Base-by-base conservation (phyloP, 2,797 vertebrate genomes). In the Acanthurus tractus region DNA sequence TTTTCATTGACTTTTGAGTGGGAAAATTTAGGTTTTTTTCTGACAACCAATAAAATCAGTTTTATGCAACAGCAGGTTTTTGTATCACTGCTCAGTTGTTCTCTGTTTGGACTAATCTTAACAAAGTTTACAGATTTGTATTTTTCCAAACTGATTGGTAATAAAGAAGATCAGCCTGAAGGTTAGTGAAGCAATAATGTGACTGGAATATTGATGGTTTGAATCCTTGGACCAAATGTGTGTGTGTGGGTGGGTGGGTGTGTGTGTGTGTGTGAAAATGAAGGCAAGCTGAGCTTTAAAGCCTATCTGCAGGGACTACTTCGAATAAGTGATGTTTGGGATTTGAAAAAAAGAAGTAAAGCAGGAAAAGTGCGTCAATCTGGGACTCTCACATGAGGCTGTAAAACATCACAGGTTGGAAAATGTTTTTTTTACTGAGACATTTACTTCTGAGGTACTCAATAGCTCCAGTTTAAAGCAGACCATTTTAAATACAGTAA, bases 261-360 rank as follows among this genome's bases (percentile, higher is more conserved):
- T 48, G 29, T 49, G 62, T 22, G 29, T 48, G 45, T 49, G 62
- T 36, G 29, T 57, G 50, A 11, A 38, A 66, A 18, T 64, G 20
- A 58, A 23, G 45, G 38, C 56, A 58, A 42, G 61, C 13, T 63
- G 40, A 73, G 59, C 52, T 79, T 54, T 85, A 70, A 82, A 79
- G 61, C 36, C 42, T 66, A 67, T 65, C 79, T 70, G 25, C 61
- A 66, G 61, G 63, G 64, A 54, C 52, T 38, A 46, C 57, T 48
- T 69, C 20, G 40, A 38, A 46, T 61, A 59, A 63, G 64, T 15
- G 61, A 56, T 74, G 56, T 66, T 73, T 50, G 64, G 65, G 48
- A 73, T 77, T 77, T 69, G 46, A 58, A 25, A 36, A 66, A 42
- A 65, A 22, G 22, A 25, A 25, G 42, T 7, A 48, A 62, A 49